Percentiles rank a stretch among this genome's conserved stretches.
phyloP scores from a whole-genome alignment of 2,113 vertebrate species.

The Macquaria australasica region DNA sequence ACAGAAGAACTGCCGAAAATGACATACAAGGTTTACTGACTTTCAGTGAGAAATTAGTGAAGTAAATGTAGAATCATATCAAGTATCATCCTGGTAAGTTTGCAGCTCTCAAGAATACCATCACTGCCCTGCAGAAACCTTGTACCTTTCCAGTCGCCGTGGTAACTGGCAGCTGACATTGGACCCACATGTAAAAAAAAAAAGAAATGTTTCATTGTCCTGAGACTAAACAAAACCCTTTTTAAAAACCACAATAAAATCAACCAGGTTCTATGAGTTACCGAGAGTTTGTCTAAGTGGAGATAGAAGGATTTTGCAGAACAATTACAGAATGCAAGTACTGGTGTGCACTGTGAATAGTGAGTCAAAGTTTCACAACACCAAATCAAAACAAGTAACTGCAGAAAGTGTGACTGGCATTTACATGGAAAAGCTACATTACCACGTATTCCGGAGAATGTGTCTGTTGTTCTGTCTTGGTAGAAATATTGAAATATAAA shows the following conservation, averaged over 20 bases:
- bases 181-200: constrained; percentile 7
- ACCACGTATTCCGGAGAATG: constrained; percentile 68
- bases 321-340: constrained; percentile 67
- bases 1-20: constrained; percentile 75
- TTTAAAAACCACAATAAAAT: constrained; percentile 23
- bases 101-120: constrained; percentile 37
- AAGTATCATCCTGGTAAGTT: constrained; percentile 46
- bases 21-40: constrained; percentile 70
- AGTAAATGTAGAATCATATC: constrained; percentile 63
- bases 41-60: constrained; percentile 71
- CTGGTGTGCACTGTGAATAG: constrained; percentile 65
- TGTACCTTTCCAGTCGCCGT: constrained; percentile 14
- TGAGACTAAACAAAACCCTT: constrained; percentile 58
- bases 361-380: constrained; percentile 71
- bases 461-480: constrained; percentile 70
- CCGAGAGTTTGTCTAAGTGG: constrained; percentile 34
- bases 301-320: constrained; percentile 63
- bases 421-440: constrained; percentile 74
- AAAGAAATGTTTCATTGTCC: constrained; percentile 34
- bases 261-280: constrained; percentile 27
- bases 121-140: constrained; percentile 46
- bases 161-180: constrained; percentile 38
- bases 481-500: constrained; percentile 80
- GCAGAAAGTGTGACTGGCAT: constrained; percentile 71
- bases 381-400: constrained; percentile 69